Evolutionary conservation across 2,797 vertebrate genomes (phyloP), one percentile per base, ranked within the genome.

Genomic region (Poeciliopsis presidionis): DNA sequence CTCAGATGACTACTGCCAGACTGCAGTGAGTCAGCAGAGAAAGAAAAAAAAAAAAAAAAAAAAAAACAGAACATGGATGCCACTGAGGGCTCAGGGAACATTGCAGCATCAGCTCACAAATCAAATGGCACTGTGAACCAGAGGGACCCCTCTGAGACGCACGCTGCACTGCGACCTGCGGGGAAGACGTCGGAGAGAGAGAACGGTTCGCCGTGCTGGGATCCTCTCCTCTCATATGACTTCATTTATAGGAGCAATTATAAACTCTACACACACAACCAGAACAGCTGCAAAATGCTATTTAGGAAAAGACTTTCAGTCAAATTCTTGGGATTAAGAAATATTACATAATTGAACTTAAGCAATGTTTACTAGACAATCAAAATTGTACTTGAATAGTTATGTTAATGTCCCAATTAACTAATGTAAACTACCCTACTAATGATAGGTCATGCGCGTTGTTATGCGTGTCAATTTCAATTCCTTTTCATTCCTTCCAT

Each of bases 1-100:
- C 89, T 89, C 79, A 84, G 78, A 84, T 85, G 87, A 88, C 91
- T 87, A 73, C 76, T 84, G 82, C 75, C 57, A 77, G 77, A 75
- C 79, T 53, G 77, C 57, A 45, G 69, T 73, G 55, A 82, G 80
- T 73, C 78, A 88, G 82, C 83, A 88, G 53, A 77, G 57, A 78
- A 46, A 45, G 16, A 30, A 63, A 75, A 47, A 74, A 61, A 47
- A 74, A 69, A 46, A 74, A 69, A 46, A 76, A 25, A 61, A 67
- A 46, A 70, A 71, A 46, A 76, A 72, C 33, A 47, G 72, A 77
- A 75, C 41, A 45, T n/a, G 71, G 76, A 77, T 77, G 85, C 61
- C 71, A 82, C 46, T 28, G 82, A 80, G 76, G 76, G 85, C 80
- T 73, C 20, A 20, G 78, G 74, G 78, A 89, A 83, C 79, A 73